Conservation (phyloP, 1,140 invertebrate species). For the Drosophila subobscura region DNA sequence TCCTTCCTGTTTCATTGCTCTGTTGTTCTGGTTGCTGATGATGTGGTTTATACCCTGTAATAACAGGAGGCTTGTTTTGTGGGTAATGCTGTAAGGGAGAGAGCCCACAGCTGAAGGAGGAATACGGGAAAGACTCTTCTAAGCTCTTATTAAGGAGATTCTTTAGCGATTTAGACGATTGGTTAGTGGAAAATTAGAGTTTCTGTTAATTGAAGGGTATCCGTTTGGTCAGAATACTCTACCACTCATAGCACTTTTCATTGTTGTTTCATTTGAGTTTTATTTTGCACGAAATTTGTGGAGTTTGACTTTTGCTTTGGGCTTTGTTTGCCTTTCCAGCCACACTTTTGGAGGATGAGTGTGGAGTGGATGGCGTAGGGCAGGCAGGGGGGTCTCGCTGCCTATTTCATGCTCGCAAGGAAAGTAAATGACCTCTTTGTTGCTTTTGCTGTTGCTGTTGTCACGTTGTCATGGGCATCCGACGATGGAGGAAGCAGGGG, state of each 20-base stretch:
- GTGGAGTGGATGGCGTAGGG: too few species aligned
- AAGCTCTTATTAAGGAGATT: too few species aligned
- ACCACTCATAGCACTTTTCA: neutral
- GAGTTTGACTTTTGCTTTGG: slow-evolving; percentile 56
- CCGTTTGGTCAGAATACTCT: neutral
- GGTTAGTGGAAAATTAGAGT: too few species aligned
- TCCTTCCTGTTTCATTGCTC: slow-evolving; percentile 22
- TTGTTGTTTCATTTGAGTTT: slow-evolving; percentile 43
- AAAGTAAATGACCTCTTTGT: slow-evolving; percentile 81
- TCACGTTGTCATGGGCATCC: slow-evolving; percentile 55
- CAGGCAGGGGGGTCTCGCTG: slow-evolving; percentile 1
- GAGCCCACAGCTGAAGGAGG: too few species aligned
- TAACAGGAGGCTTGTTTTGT: neutral
- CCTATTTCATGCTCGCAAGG: slow-evolving; percentile 79
- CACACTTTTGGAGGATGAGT: slow-evolving; percentile 32
- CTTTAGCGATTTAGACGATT: too few species aligned
- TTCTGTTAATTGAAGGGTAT: neutral
- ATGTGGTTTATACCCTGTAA: slow-evolving; percentile 5
- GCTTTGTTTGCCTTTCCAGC: slow-evolving; percentile 51
- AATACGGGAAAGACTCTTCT: too few species aligned
- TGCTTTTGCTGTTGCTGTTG: slow-evolving; percentile 38
- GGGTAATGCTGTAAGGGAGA: too few species aligned
- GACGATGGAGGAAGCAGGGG: neutral
- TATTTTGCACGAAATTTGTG: slow-evolving; percentile 47
- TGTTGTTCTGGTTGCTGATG: slow-evolving; percentile 16